Percentiles rank a stretch among this genome's conserved stretches.
Conservation (phyloP, 2,888 invertebrate genomes). For the Agriotes lineatus region DNA sequence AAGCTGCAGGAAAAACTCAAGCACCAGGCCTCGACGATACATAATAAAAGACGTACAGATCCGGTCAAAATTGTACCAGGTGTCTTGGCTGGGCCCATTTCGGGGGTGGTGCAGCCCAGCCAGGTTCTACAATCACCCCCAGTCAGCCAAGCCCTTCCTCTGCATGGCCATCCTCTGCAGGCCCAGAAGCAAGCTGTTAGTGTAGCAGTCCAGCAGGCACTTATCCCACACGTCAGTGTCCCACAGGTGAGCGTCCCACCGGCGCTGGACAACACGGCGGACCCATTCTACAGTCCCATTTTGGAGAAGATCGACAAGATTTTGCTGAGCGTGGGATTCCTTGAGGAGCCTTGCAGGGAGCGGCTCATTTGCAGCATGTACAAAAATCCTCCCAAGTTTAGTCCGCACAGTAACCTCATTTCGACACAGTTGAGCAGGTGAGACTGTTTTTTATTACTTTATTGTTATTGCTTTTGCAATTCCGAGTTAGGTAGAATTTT, state of each 20-base stretch:
- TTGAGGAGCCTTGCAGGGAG: conserved; percentile 81
- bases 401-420: conserved; percentile 88
- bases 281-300: conserved; percentile 83
- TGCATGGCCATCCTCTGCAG: background rate
- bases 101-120: conserved; percentile 8
- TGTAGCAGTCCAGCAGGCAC: background rate
- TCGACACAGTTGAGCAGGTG: conserved; percentile 91
- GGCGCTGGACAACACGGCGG: conserved; percentile 61
- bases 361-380: conserved; percentile 87
- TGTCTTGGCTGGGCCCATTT: background rate
- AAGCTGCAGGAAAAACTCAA: conserved; percentile 64
- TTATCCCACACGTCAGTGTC: no score
- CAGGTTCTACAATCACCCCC: conserved; percentile 45
- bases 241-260: background rate
- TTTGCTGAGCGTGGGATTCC: conserved; percentile 77
- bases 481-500: background rate
- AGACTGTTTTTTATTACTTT: conserved; percentile 59
- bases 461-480: background rate
- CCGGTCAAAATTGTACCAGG: background rate
- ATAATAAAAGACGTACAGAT: conserved; percentile 40
- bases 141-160: background rate
- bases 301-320: conserved; percentile 83
- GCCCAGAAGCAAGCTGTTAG: background rate
- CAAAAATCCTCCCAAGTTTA: conserved; percentile 83
- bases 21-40: conserved; percentile 57